phyloP scores from a whole-genome alignment of 92 coral and sea anemone species.

The Palythoa caribaeorum region DNA sequence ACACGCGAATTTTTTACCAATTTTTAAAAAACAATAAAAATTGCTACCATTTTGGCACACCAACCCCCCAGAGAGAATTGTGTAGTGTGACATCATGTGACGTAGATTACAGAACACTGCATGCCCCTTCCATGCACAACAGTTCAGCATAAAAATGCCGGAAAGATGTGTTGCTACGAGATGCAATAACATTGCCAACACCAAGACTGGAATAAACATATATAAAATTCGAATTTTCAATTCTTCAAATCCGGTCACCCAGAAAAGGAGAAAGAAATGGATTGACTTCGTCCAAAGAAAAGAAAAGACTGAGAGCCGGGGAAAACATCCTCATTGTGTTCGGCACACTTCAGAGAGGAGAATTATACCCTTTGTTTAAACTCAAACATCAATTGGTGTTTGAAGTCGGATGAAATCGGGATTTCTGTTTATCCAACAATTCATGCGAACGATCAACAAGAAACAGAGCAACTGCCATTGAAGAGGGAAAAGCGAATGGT shows the following conservation, averaged over 20 bases:
- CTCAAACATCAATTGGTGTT: conserved; percentile 46
- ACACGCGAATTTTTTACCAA: conserved; percentile 29
- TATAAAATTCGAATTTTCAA: conserved; percentile 19
- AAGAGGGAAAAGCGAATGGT: conserved; percentile 45
- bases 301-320: conserved; percentile 56
- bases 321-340: conserved; percentile 52
- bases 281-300: conserved; percentile 35
- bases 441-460: conserved; percentile 28
- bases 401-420: conserved; percentile 57
- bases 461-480: conserved; percentile 50
- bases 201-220: background rate
- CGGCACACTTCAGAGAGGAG: conserved; percentile 54
- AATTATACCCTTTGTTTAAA: conserved; percentile 43
- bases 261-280: conserved; percentile 32
- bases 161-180: background rate
- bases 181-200: background rate
- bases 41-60: conserved; percentile 50
- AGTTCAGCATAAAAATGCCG: conserved; percentile 1
- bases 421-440: conserved; percentile 42
- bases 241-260: conserved; percentile 16
- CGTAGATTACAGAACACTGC: conserved; percentile 14
- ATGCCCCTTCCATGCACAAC: too few species aligned
- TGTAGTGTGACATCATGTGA: conserved; percentile 16
- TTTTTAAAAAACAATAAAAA: conserved; percentile 35
- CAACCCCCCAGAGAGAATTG: conserved; percentile 10